A percentile compares a stretch with the other conserved stretches of the same genome.
phyloP scores from a whole-genome alignment of 2,797 vertebrate genomes.

The Taenioides sp. region DNA sequence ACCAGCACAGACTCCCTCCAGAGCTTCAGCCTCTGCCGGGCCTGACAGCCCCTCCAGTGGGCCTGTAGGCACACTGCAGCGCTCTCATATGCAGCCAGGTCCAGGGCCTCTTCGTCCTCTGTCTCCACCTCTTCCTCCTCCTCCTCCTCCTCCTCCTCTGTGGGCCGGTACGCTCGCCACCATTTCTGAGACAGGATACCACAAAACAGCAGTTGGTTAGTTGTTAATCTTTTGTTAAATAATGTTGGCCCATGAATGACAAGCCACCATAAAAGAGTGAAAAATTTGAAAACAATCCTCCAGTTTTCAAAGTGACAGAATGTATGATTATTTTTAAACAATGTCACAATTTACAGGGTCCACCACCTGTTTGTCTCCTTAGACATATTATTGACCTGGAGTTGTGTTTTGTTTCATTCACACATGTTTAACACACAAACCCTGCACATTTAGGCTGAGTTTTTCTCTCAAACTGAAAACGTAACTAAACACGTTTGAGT shows the following conservation, averaged over 20 bases:
- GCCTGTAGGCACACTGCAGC: conserved; percentile 85
- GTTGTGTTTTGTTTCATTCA: too few species aligned
- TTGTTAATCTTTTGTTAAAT: background rate
- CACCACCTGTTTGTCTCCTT: too few species aligned
- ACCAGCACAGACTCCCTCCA: conserved; percentile 80
- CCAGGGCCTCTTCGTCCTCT: conserved; percentile 41
- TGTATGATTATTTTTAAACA: too few species aligned
- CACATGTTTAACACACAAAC: too few species aligned
- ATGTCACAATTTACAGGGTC: too few species aligned
- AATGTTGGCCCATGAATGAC: background rate
- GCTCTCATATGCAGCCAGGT: conserved; percentile 59
- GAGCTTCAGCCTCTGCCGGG: conserved; percentile 77
- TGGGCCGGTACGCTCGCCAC: conserved; percentile 82
- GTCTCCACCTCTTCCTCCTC: conserved; percentile 42
- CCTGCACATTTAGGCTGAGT: too few species aligned
- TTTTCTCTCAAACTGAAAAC: too few species aligned
- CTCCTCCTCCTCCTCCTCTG: conserved; percentile 35
- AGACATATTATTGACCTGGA: too few species aligned
- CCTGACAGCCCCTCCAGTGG: conserved; percentile 85
- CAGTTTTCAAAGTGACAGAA: too few species aligned
- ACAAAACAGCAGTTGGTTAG: background rate
- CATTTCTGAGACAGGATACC: conserved; percentile 73
- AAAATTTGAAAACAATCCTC: background rate
- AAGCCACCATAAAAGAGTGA: background rate
- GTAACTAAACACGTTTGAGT: too few species aligned